A percentile compares a stretch with the other conserved stretches of the same genome.
Evolutionary conservation across 2,888 invertebrate species (phyloP).

Genomic region (Idaea biselata): DNA sequence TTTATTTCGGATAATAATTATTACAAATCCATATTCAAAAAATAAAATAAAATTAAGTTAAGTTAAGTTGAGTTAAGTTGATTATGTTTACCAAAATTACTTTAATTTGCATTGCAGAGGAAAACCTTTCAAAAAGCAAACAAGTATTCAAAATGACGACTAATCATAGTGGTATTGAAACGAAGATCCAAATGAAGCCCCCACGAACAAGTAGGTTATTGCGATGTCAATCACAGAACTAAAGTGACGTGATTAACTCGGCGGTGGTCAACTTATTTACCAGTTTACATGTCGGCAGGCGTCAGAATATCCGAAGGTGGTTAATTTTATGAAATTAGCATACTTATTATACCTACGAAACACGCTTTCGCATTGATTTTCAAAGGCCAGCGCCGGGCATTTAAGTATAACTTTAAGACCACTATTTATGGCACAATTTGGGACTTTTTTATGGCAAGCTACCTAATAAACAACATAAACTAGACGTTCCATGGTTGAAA

Average conservation of each 20-base stretch:
- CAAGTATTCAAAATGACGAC: not conserved
- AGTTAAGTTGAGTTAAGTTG: too few relatives aligned
- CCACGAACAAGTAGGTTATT: not conserved
- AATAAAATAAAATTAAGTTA: too few relatives aligned
- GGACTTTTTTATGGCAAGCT: conserved; percentile 40
- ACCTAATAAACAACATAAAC: conserved; percentile 38
- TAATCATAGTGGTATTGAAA: not conserved
- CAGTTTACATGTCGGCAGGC: conserved; percentile 14
- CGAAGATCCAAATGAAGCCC: not conserved
- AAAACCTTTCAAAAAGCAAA: not conserved
- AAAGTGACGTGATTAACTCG: not conserved
- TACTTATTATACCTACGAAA: conserved; percentile 34
- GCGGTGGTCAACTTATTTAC: not conserved
- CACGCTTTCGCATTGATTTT: conserved; percentile 37
- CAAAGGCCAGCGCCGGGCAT: conserved; percentile 38
- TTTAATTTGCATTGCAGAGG: not conserved
- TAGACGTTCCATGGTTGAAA: conserved; percentile 17
- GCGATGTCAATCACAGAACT: not conserved
- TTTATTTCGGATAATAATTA: too few relatives aligned
- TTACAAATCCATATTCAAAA: too few relatives aligned
- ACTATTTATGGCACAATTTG: conserved; percentile 42
- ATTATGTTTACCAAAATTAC: not conserved
- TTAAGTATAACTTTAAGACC: conserved; percentile 43
- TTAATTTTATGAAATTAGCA: conserved; percentile 52
- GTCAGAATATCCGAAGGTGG: conserved; percentile 37